Base-by-base conservation (phyloP, 2,113 vertebrate species). In the Triplophysa siluroides region DNA sequence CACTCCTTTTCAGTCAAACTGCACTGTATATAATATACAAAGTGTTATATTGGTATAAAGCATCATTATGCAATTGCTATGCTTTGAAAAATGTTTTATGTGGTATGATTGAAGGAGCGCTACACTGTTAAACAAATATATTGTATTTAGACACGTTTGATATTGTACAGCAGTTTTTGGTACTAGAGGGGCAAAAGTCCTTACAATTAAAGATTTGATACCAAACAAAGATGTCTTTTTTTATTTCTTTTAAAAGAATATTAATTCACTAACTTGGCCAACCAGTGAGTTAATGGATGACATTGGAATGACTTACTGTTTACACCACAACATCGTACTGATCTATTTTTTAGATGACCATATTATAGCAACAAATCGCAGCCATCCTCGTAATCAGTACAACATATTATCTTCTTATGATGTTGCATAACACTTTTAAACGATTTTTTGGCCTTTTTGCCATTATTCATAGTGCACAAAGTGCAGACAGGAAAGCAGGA, bases 151-250 rank as follows among this genome's bases (percentile, higher is more conserved):
- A n/a, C 68, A 69, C 71, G 24, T 33, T 65, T 52, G 11, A n/a
- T 33, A 63, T 38, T 85, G 83, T 85, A 85, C 77, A 85, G 80
- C 50, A 50, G 62, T 54, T 85, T 84, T 84, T 81, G 79, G 62
- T 81, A 81, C 56, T 58, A 68, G 64, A 38, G 54, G 24, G 19
- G 21, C 38, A 2, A 24, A 18, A 23, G 24, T 38, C 21, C 64
- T 76, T 81, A 26, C n/a, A 72, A 82, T 77, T 67, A 84, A 84
- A 79, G 50, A 67, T 82, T 81, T 79, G 10, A 33, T 58, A 81
- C 54, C 38, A 73, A 61, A 69, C 38, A 75, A 63, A 75, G 18
- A 56, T 12, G 33, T 74, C 33, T 75, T 10, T 41, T 2, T 10
- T 24, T 52, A 11, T 14, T 72, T 38, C 33, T 33, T 38, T 38